Conservation (phyloP, 2,797 vertebrate genomes). For the Meda fulgida region DNA sequence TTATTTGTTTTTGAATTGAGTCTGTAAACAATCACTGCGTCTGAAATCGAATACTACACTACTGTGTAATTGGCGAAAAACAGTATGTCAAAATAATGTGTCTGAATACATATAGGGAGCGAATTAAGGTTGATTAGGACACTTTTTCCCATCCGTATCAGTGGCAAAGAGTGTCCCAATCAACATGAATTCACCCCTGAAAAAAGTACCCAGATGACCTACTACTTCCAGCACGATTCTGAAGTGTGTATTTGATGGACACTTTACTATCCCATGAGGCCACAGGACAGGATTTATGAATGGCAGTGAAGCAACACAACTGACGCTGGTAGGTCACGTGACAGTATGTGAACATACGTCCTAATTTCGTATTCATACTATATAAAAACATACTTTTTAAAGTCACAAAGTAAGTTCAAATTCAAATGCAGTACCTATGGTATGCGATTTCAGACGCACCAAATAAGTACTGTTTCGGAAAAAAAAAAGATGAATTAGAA, state of each 20-base stretch:
- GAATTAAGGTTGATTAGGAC: background rate
- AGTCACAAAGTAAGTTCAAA: background rate
- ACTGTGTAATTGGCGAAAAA: background rate
- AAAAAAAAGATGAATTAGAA: background rate
- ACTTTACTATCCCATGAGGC: background rate
- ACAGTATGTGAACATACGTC: background rate
- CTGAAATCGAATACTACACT: background rate
- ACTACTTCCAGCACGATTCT: background rate
- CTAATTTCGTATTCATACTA: background rate
- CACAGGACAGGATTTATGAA: background rate
- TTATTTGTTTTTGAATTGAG: background rate
- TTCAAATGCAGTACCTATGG: background rate
- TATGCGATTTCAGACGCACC: background rate
- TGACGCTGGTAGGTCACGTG: background rate
- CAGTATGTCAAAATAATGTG: background rate
- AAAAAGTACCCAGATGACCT: background rate
- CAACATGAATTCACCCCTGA: background rate
- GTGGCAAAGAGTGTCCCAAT: background rate
- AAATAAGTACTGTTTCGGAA: background rate
- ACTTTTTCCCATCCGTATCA: background rate
- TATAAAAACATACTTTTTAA: background rate
- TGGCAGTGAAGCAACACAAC: background rate
- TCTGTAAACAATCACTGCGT: background rate
- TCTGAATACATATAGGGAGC: background rate
- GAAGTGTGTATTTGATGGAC: background rate